These are phyloP conservation scores for Liposcelis brunnea DNA, from an alignment of 2,888 invertebrate species.

Conservation along the genomic window DNA sequence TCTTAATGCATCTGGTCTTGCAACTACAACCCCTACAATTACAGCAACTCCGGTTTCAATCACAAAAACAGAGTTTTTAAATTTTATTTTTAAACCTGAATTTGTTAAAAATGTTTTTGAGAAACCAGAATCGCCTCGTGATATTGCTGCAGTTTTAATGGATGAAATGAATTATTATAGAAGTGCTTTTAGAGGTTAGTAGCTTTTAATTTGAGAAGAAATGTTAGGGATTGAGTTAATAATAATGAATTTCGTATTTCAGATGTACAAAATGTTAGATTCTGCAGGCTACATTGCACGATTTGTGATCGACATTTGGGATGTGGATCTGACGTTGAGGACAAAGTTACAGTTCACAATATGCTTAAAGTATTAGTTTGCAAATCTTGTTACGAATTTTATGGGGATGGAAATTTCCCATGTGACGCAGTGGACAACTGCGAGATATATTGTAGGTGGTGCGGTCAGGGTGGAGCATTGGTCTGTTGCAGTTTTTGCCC, in stretches of 20 bases:
- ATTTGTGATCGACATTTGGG: conserved; percentile 12
- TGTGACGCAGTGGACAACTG: conserved; percentile 12
- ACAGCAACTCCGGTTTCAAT: too few relatives aligned
- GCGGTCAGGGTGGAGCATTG: conserved; percentile 14
- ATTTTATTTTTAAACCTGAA: background rate
- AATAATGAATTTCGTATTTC: background rate
- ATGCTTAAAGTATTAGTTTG: conserved; percentile 11
- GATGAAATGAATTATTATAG: conserved; percentile 1
- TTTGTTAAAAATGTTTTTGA: background rate
- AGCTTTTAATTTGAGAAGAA: background rate
- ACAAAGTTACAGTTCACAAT: conserved; percentile 6
- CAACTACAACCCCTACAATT: too few relatives aligned
- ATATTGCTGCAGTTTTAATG: background rate
- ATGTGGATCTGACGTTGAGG: conserved; percentile 1
- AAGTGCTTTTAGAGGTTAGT: background rate
- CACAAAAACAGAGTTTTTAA: background rate
- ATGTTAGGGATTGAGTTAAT: background rate
- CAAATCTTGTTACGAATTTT: conserved; percentile 13
- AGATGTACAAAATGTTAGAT: background rate
- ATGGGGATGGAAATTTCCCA: conserved; percentile 12
- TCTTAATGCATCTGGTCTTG: too few relatives aligned
- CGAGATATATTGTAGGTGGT: conserved; percentile 13
- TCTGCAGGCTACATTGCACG: conserved; percentile 11
- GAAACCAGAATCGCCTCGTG: background rate
- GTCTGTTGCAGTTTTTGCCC: conserved; percentile 13